Base-by-base conservation (phyloP, 1,140 invertebrate species). In the Hylyphantes graminicola region DNA sequence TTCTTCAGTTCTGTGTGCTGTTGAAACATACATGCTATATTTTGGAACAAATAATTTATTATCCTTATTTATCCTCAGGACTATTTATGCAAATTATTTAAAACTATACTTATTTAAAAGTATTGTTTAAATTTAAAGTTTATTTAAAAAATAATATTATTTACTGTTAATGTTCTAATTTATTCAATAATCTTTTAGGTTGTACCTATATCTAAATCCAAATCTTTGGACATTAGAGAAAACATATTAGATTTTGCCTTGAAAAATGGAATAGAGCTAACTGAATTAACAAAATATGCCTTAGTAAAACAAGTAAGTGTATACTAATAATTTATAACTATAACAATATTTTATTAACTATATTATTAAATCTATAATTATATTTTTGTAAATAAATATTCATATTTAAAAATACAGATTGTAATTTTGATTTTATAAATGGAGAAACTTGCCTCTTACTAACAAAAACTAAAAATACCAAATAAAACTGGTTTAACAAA, bases 301-400 rank as follows among this genome's bases (percentile, higher is more conserved):
- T 15, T 54, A 13, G 21, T 78, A 8, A 78, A 78, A 78, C 61
- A 78, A 17, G 76, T 78, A 55, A 78, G 57, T 35, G 17, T 63
- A 54, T 88, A 93, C 93, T 79, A 91, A 97, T 54, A 10, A 17
- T 17, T 55, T 54, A 11, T 0, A 73, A 73, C n/a, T 21, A 19
- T 3, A 73, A 73, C 5, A 19, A 11, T 73, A 54, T 17, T 73
- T n/a, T 17, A 19, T 54, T 21, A 72, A 13, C 8, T 54, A 19
- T 72, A 35, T 72, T 2, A 67, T 48, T 67, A 50, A 67, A 48
- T 67, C 6, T 67, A 7, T 48, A 10, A 48, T 35, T 67, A 67
- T 61, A 61, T 17, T 61, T 12, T 6, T 2, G 6, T 61, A 6
- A 12, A 15, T 61, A 3, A 61, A 61, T 61, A 61, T 61, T 61